Evolutionary conservation across 2,888 invertebrate genomes (phyloP), one percentile per base, ranked within the genome.

Genomic region (Nysson spinosus): DNA sequence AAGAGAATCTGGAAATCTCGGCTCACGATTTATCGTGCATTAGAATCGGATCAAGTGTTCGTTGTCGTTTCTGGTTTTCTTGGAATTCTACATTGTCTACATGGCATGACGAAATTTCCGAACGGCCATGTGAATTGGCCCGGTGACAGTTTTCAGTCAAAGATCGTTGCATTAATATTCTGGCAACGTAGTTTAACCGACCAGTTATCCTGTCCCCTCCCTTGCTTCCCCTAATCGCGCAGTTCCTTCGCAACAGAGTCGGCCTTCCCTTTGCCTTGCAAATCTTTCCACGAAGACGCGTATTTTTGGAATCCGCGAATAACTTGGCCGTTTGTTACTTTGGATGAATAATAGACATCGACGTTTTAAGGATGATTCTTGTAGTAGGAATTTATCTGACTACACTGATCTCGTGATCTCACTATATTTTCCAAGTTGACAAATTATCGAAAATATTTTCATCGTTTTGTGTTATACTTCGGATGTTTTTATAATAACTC

Each of bases 101-200:
- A 43, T 50, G 20, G 46, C 32, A 62, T 77, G 74, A 69, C 70
- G 69, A 76, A 80, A 79, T 69, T 64, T 62, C 61, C 52, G 71
- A 74, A 72, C 68, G 61, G 65, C 76, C 62, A 62, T 60, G 66
- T 62, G 75, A 72, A 82, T 79, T 78, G 81, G 78, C 79, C 74
- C 68, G 73, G 69, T 77, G 78, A 78, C 82, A 80, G 79, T 73
- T 75, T 70, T 64, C 70, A 77, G 80, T 76, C 82, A 78, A 82
- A 82, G 77, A 61, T 54, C 71, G 65, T 64, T 74, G 71, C 77
- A 78, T 83, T 83, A 81, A 82, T 80, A 83, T 83, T 82, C 83
- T 68, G 77, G 75, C 75, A 63, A 66, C 80, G 75, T 80, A 74
- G 73, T 75, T 75, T 47, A 71, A 69, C 57, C 54, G 49, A 46